Percentiles rank a stretch among this genome's conserved stretches.
Conservation (phyloP, 2,797 vertebrate species). For the Telmatherina bonti region DNA sequence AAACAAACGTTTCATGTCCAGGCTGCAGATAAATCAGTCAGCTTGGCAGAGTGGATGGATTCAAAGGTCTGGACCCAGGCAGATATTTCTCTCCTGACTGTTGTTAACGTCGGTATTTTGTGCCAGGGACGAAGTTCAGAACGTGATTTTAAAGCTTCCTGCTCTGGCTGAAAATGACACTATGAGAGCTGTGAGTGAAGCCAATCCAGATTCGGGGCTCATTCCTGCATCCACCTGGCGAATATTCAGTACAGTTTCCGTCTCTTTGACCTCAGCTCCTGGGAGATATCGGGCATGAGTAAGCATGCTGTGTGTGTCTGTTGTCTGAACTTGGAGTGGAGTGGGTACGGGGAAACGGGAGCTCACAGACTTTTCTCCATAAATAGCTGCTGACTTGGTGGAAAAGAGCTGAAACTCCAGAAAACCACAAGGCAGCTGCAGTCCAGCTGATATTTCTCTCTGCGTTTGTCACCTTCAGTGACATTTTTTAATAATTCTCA, state of each 20-base stretch:
- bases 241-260: no score
- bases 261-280: neutral
- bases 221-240: neutral
- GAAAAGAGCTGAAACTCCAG: neutral
- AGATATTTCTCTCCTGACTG: neutral
- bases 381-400: slow-evolving; percentile 9
- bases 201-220: neutral
- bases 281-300: neutral
- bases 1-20: neutral
- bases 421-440: neutral
- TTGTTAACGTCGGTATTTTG: neutral
- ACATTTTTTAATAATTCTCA: no score
- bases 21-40: neutral
- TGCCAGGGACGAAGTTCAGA: no score
- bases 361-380: neutral
- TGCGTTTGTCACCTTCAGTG: neutral
- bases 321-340: neutral
- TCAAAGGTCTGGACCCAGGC: neutral
- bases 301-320: neutral
- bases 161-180: slow-evolving; percentile 17
- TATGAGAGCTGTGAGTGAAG: neutral
- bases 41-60: neutral
- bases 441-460: neutral
- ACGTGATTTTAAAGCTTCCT: slow-evolving; percentile 1
- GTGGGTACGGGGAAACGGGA: neutral